Base-by-base conservation (phyloP, 2,113 vertebrate species). In the Osmerus mordax region DNA sequence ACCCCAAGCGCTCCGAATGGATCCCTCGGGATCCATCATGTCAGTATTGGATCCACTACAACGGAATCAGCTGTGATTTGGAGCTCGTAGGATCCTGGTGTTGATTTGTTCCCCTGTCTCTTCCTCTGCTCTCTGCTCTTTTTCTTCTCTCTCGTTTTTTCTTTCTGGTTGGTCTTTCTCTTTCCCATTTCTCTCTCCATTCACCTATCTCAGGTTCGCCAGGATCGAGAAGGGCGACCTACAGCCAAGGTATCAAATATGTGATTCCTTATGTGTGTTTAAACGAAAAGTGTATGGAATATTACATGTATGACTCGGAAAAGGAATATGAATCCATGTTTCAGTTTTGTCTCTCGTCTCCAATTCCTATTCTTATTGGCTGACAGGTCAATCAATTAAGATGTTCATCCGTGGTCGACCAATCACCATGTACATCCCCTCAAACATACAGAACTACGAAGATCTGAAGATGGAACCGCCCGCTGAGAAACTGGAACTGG, bases 371-470 rank as follows among this genome's bases (percentile, higher is more conserved):
- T 54, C 13, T 72, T 7, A 15, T n/a, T 47, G n/a, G 23, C 36
- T 77, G 76, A 28, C 84, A 92, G 95, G 89, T 71, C 91, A 94
- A 68, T 96, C 94, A 0, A 94, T 95, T 79, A 96, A 96, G 84
- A 96, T 97, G 94, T 97, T 96, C 79, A 94, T 97, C 74, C 93
- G 95, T 0, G 95, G 95, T 0, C 93, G 95, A 14, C 95, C 95
- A 13, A 97, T 97, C 69, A 96, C 95, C 76, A 97, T 96, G 95
- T 97, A 97, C 86, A 87, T 96, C 81, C 95, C 95, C 0, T 94
- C 94, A 2, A 93, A 94, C 84, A 90, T 96, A 82, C 92, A 89
- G 68, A 95, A 95, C 87, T 94, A 95, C 0, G 94, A 95, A 51
- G 94, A 95, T 58, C 89, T 96, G 77, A 93, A 91, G 77, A 93